Evolutionary conservation across 2,797 vertebrate species (phyloP).

Genomic region (Momotus momota): DNA sequence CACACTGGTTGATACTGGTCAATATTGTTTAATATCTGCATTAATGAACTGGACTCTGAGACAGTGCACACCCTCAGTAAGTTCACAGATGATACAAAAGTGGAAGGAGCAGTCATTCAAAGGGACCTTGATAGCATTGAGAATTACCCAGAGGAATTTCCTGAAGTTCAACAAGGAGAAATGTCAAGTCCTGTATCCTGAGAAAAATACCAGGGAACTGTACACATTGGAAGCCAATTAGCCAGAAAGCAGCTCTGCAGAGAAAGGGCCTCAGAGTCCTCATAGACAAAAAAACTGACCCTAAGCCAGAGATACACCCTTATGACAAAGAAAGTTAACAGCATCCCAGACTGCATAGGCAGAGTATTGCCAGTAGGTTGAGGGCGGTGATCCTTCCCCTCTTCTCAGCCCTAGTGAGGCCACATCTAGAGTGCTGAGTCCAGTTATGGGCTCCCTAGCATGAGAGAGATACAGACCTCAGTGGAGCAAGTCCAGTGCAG

Average conservation of each 20-base stretch:
- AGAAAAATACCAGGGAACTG: neutral
- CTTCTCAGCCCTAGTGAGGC: neutral
- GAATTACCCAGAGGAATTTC: neutral
- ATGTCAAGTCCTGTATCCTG: neutral
- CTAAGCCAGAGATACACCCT: neutral
- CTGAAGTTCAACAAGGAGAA: neutral
- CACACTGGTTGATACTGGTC: neutral
- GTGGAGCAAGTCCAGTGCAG: neutral
- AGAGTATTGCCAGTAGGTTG: neutral
- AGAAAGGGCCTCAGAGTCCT: neutral
- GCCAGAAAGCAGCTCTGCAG: neutral
- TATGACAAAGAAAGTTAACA: neutral
- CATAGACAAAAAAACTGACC: neutral
- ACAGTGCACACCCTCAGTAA: neutral
- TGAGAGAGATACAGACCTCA: neutral
- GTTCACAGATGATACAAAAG: neutral
- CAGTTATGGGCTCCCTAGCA: neutral
- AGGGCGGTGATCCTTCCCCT: neutral
- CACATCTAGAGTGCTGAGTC: neutral
- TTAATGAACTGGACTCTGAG: neutral
- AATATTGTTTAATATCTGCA: neutral
- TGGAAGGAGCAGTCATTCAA: neutral
- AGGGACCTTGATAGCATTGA: neutral
- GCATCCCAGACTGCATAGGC: neutral
- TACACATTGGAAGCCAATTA: neutral